A percentile compares a stretch with the other conserved stretches of the same genome.
phyloP scores from a whole-genome alignment of 92 coral and sea anemone species.

The Porites rus region DNA sequence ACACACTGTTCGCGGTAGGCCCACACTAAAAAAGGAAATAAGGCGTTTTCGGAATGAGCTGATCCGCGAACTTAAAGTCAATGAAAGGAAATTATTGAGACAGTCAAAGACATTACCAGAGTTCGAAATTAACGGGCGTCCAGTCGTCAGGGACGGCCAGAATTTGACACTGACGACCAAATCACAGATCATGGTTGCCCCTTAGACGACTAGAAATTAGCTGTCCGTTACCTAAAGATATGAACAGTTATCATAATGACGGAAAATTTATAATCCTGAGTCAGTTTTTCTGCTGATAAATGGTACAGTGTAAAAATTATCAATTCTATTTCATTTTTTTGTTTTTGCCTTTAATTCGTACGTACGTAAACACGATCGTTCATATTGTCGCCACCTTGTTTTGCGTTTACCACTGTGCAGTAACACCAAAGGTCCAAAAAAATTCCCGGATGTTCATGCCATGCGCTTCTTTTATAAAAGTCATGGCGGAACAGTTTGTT shows the following conservation, averaged over 20 bases:
- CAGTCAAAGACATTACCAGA: too few relatives aligned
- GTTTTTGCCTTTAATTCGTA: too few relatives aligned
- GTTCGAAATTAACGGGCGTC: too few relatives aligned
- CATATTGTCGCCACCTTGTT: conserved; percentile 10
- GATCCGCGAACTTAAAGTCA: too few relatives aligned
- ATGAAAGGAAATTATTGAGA: too few relatives aligned
- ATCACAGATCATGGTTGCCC: too few relatives aligned
- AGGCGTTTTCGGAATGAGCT: too few relatives aligned
- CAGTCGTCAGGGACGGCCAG: conserved; percentile 29
- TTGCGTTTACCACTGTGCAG: conserved; percentile 11
- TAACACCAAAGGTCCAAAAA: conserved; percentile 8
- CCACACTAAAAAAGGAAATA: too few relatives aligned
- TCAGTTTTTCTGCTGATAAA: conserved; percentile 24
- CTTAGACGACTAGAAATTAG: not conserved
- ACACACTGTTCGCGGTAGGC: too few relatives aligned
- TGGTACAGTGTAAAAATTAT: not conserved
- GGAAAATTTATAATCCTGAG: not conserved
- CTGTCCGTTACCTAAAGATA: conserved; percentile 14
- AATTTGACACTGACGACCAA: conserved; percentile 9
- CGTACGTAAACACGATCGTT: not conserved
- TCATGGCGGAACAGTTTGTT: conserved; percentile 4
- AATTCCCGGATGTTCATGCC: conserved; percentile 24
- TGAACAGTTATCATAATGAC: conserved; percentile 22
- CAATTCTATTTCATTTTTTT: too few relatives aligned
- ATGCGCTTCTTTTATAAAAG: conserved; percentile 4